phyloP scores from a whole-genome alignment of 1,140 invertebrate species.

The Eueides isabella region DNA sequence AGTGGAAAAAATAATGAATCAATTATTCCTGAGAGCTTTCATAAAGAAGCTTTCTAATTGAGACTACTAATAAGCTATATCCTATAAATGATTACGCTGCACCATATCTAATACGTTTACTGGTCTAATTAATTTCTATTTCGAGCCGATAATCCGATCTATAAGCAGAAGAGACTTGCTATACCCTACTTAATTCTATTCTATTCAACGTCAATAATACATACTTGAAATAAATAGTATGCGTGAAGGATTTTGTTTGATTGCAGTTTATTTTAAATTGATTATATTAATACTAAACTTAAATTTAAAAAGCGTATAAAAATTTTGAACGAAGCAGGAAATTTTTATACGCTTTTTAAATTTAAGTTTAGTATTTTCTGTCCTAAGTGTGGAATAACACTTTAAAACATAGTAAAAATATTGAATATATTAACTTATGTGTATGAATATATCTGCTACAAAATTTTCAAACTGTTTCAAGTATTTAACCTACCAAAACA shows the following conservation, averaged over 20 bases:
- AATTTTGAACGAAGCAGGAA: too few relatives aligned
- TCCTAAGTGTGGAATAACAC: too few relatives aligned
- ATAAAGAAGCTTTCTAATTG: neutral
- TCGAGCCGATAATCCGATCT: neutral
- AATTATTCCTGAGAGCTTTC: neutral
- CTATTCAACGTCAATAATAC: too few relatives aligned
- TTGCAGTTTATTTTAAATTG: too few relatives aligned
- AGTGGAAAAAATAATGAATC: neutral
- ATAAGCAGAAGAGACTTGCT: neutral
- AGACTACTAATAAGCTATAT: neutral
- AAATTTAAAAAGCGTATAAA: too few relatives aligned
- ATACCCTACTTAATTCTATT: neutral
- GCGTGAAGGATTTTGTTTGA: neutral
- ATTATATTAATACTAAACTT: too few relatives aligned
- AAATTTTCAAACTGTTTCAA: neutral
- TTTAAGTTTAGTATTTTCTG: too few relatives aligned
- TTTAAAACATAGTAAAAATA: too few relatives aligned
- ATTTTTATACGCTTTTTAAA: too few relatives aligned
- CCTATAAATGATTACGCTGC: neutral
- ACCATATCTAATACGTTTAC: neutral
- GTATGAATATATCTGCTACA: too few relatives aligned
- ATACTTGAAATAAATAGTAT: neutral
- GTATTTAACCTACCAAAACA: neutral
- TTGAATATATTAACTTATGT: too few relatives aligned
- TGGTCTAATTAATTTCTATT: slow-evolving; percentile 9